Evolutionary conservation across 1,140 invertebrate species (phyloP), one percentile per base, ranked within the genome.

Genomic region (Sycobia sp.): DNA sequence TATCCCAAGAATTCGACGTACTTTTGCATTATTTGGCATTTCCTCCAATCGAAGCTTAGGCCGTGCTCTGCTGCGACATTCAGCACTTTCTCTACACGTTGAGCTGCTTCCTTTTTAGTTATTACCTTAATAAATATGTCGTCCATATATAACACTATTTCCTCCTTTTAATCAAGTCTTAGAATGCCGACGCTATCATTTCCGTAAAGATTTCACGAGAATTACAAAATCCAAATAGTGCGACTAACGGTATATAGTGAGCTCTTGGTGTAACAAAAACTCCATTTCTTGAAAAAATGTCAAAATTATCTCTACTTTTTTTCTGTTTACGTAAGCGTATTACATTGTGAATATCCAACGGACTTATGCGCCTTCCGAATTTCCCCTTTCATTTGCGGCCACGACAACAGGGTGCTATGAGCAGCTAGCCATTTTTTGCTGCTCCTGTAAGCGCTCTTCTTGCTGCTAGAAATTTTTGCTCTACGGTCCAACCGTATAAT

Each of bases 141-240:
- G 46, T 64, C 62, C 16, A 51, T 32, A 13, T 53, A 64, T 1
- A 64, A 10, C 1, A 49, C 29, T 3, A 64, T 43, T 1, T 46
- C 3, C 38, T 36, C 20, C 53, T 25, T 1, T 27, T 50, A 9
- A 51, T 44, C 4, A 58, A 13, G 14, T 56, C 9, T 2, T 16
- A n/a, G 20, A 63, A 63, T 1, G 54, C 22, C 4, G 10, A 4
- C 4, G 34, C 34, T 1, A 58, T 34, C 11, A 34, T 49, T 3
- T 51, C 13, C 13, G n/a, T 39, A 29, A 64, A 64, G 4, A 51
- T 34, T 9, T 18, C 11, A 1, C 46, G 54, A 5, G 27, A 51
- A 9, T 64, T 55, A 13, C 54, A 53, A 13, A 58, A 51, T 44
- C 39, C 55, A 18, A 62, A 62, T 3, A 51, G 51, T 4, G 13